Evolutionary conservation across 2,797 vertebrate genomes (phyloP).

Genomic region (Gymnoscopelus braueri): DNA sequence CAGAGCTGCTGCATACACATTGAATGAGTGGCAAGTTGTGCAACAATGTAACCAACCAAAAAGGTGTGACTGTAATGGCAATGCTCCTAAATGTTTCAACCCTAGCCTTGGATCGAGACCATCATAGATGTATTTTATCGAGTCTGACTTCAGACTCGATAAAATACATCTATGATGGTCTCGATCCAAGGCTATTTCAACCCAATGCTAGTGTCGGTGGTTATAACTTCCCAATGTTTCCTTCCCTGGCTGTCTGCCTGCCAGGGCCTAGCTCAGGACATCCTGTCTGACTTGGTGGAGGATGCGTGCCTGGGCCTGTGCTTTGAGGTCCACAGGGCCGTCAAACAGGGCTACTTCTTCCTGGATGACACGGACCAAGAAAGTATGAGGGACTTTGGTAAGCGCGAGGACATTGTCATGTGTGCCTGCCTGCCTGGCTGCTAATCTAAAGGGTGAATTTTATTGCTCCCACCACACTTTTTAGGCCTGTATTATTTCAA

Average conservation of each 20-base stretch:
- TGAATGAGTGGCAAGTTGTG: background rate
- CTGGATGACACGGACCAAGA: conserved; percentile 97
- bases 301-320: conserved; percentile 98
- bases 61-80: too few species aligned
- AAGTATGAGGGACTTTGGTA: conserved; percentile 98
- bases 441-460: background rate
- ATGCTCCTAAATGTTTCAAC: background rate
- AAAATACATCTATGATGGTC: too few species aligned
- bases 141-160: too few species aligned
- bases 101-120: too few species aligned
- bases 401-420: conserved; percentile 44
- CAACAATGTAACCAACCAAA: background rate
- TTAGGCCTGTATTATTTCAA: too few species aligned
- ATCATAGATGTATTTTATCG: too few species aligned
- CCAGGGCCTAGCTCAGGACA: conserved; percentile 96
- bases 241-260: conserved; percentile 4
- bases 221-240: conserved; percentile 1
- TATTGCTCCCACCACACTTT: too few species aligned
- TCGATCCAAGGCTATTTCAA: too few species aligned
- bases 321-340: conserved; percentile 96
- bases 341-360: conserved; percentile 98
- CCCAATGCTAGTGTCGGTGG: background rate
- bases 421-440: background rate
- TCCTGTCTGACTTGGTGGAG: conserved; percentile 96
- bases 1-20: background rate